A percentile compares a stretch with the other conserved stretches of the same genome.
phyloP scores from a whole-genome alignment of 2,888 invertebrate species.

The Phyto melanocephala region DNA sequence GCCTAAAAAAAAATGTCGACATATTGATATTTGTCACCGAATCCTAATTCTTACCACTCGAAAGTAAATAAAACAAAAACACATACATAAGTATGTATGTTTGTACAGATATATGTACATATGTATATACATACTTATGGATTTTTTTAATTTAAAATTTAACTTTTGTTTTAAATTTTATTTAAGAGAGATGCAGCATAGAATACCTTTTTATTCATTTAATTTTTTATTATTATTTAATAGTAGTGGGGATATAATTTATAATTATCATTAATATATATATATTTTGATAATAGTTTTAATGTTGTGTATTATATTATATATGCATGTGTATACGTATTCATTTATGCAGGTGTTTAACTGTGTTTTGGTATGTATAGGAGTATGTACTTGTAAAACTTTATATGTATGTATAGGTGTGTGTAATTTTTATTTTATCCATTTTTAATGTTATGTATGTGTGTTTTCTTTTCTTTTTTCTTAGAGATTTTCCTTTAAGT shows the following conservation, averaged over 20 bases:
- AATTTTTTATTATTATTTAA: conserved; percentile 20
- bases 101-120: no score
- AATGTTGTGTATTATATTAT: conserved; percentile 32
- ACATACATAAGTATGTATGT: no score
- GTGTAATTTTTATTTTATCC: neutral
- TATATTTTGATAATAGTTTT: conserved; percentile 45
- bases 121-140: no score
- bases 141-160: conserved; percentile 53
- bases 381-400: conserved; percentile 20
- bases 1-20: no score
- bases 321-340: conserved; percentile 30
- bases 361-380: neutral
- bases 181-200: conserved; percentile 55
- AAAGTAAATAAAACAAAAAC: no score
- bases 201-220: conserved; percentile 43
- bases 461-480: neutral
- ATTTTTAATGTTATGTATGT: neutral
- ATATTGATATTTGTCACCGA: no score
- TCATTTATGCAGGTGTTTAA: neutral
- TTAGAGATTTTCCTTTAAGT: conserved; percentile 10
- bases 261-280: conserved; percentile 60
- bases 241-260: conserved; percentile 43
- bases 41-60: no score
- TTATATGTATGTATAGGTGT: neutral
- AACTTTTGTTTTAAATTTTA: conserved; percentile 64